Base-by-base conservation (phyloP, 2,888 invertebrate genomes). In the Ypsolopha scabrella region DNA sequence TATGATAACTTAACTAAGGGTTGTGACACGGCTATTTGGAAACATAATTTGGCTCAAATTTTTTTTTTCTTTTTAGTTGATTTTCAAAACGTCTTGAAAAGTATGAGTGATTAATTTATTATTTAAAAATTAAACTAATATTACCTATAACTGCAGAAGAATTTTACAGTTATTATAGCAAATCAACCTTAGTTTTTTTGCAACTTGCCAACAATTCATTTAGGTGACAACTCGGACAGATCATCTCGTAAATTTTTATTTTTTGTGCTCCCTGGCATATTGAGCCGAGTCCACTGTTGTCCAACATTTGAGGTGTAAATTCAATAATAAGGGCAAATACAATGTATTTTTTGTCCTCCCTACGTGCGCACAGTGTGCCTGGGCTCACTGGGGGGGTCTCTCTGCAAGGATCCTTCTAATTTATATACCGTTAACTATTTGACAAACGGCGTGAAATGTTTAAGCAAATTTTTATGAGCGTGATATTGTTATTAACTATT, bases 341-440 rank as follows among this genome's bases (percentile, higher is more conserved):
- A 75, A 79, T 68, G 63, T 64, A 57, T 44, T 64, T 65, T 69
- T 65, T 62, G 65, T 60, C 56, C 54, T 51, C 54, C 62, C 59
- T 53, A 51, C 52, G 51, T 49, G 54, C 57, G 54, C 57, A 55
- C 24, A 24, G 24, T 24, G 24, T 4, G 54, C 57, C 55, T 49
- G 51, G 51, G 61, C 74, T 70, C 73, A 68, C 69, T 69, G 64
- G 68, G 69, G 68, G 57, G 68, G 60, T 64, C 37, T 13, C 13
- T 7, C 24, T 9, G 33, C 11, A 51, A 43, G 37, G 10, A 45
- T 46, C 59, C 59, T 58, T 65, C 60, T 65, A 63, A 73, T 73
- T 72, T 69, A 68, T 69, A 65, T 64, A 74, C 77, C 72, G 77
- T 75, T 76, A 77, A 72, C 69, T 67, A 72, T 71, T 75, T 70